Base-by-base conservation (phyloP, 2,888 invertebrate genomes). In the Chaetogeoica ovagalla region DNA sequence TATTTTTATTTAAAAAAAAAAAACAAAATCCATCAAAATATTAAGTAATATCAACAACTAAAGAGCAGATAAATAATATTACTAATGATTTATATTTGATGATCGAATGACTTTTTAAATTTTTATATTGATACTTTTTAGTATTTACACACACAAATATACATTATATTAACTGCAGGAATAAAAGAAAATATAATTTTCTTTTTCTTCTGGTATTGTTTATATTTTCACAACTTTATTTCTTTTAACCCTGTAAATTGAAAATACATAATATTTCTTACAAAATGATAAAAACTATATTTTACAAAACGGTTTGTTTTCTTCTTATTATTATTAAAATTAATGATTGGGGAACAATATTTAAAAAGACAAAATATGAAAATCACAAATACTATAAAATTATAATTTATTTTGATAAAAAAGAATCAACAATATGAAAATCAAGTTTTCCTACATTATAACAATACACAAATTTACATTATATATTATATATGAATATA, bases 371-470 rank as follows among this genome's bases (percentile, higher is more conserved):
- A 21, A 69, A 37, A 76, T n/a, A 15, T 48, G 9, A 60, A 76
- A 69, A 52, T 23, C 66, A 75, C 13, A 9, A 48, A 48, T 65
- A 75, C 21, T 76, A 76, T 15, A 79, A 71, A 79, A 71, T 57
- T 43, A 70, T 57, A 65, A 43, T 79, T 79, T 79, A 79, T 79
- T 79, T 65, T 43, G 70, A 63, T 79, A 79, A 79, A 79, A 79
- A 79, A 79, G n/a, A 79, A 79, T 69, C 37, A 77, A 77, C 77
- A 69, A 69, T 21, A 70, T 37, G 62, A 23, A n/a, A 69, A 69
- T 37, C 52, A 52, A 63, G 37, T 73, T 30, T 39, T 39, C 30
- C 30, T 30, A 76, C 30, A 68, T 59, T 48, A 55, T 39, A 21
- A 23, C 66, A 65, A 68, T 66, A 75, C 68, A 52, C 52, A 55